phyloP scores from a whole-genome alignment of 37 sponge, comb jelly and placozoan species.

The Sycon ciliatum region DNA sequence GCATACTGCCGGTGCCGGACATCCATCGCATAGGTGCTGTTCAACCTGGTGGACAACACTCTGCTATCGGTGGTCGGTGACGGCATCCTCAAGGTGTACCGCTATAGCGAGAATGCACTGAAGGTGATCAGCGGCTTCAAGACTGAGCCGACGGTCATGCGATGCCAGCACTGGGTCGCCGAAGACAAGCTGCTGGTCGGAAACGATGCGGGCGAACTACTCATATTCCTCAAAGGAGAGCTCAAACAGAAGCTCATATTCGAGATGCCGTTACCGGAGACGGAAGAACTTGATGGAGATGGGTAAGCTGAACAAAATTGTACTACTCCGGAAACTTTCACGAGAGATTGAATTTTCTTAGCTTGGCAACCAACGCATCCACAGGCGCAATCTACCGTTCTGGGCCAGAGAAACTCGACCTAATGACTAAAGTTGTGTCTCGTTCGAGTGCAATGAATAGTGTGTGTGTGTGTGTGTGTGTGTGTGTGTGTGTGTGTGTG shows the following conservation, averaged over 20 bases:
- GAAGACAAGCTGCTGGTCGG: conserved; percentile 75
- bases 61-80: conserved; percentile 82
- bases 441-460: too few species aligned
- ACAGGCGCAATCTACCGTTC: too few species aligned
- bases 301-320: conserved; percentile 3
- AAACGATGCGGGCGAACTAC: conserved; percentile 63
- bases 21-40: conserved; percentile 80
- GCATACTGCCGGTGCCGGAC: neutral
- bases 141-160: conserved; percentile 72
- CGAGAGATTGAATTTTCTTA: too few species aligned
- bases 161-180: conserved; percentile 81
- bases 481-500: too few species aligned
- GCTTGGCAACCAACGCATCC: too few species aligned
- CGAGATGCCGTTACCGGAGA: neutral
- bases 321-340: too few species aligned
- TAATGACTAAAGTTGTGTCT: too few species aligned
- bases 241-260: conserved; percentile 69
- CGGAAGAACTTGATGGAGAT: neutral
- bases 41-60: conserved; percentile 95
- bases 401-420: too few species aligned
- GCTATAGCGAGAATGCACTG: conserved; percentile 78
- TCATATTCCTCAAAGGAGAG: conserved; percentile 85
- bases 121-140: conserved; percentile 78
- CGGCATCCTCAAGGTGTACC: conserved; percentile 76
- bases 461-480: too few species aligned